phyloP scores from a whole-genome alignment of 35 echinoderm and acorn worm species.

The Apostichopus californicus region DNA sequence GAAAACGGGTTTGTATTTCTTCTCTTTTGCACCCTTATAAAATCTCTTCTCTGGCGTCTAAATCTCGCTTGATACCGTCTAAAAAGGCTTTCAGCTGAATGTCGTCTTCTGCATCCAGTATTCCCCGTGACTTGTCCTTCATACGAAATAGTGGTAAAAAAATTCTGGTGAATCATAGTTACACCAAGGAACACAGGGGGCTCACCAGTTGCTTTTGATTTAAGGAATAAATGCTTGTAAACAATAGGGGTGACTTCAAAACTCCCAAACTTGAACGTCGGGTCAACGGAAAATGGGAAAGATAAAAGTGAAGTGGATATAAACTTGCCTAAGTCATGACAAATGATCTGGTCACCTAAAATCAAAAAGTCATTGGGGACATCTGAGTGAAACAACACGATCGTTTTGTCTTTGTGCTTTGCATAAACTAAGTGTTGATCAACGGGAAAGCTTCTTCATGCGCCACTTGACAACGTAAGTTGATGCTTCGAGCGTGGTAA shows the following conservation, averaged over 20 bases:
- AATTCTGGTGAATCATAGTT: conserved; percentile 37
- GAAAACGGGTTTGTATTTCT: not conserved
- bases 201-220: not conserved
- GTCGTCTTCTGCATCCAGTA: no score
- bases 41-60: no score
- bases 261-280: conserved; percentile 23
- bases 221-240: conserved; percentile 45
- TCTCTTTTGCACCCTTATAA: no score
- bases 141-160: no score
- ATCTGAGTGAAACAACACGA: conserved; percentile 29
- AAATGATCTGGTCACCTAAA: not conserved
- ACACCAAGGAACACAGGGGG: conserved; percentile 18
- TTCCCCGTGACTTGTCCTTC: no score
- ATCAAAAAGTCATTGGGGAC: conserved; percentile 37
- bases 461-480: not conserved
- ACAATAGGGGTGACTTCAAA: conserved; percentile 42
- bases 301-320: not conserved
- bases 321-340: conserved; percentile 27
- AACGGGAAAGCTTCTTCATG: not conserved
- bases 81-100: no score
- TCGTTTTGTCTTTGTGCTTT: conserved; percentile 33
- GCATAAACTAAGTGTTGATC: conserved; percentile 27
- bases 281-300: conserved; percentile 41
- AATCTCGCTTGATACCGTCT: no score
- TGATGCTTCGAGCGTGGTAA: conserved; percentile 28